These are phyloP conservation scores for Chromobotia macracanthus DNA, from an alignment of 2,797 vertebrate species.

Conservation along the genomic window DNA sequence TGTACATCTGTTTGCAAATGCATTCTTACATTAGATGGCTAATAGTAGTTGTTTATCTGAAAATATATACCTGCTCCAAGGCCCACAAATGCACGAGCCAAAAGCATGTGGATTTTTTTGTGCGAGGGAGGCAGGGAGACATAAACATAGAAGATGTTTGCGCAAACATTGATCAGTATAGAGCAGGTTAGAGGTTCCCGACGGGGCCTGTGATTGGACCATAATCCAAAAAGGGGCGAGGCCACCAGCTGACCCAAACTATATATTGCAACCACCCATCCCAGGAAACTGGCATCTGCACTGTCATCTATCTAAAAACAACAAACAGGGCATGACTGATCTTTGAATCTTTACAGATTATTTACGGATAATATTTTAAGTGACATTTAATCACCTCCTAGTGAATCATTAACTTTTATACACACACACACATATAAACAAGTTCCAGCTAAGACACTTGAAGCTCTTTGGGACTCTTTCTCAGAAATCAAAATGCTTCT, in stretches of 20 bases:
- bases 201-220: slow-evolving; percentile 91
- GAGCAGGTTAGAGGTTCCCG: slow-evolving; percentile 89
- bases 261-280: slow-evolving; percentile 95
- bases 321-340: neutral
- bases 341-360: too few species aligned
- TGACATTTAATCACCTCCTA: neutral
- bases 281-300: slow-evolving; percentile 87
- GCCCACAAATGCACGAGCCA: slow-evolving; percentile 88
- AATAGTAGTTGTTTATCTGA: neutral
- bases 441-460: neutral
- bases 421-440: too few species aligned
- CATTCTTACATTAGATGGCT: too few species aligned
- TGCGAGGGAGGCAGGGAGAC: slow-evolving; percentile 80
- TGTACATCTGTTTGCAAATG: too few species aligned
- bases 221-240: slow-evolving; percentile 90
- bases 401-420: neutral
- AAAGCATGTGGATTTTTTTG: slow-evolving; percentile 91
- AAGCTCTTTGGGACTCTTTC: neutral
- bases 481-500: slow-evolving; percentile 8
- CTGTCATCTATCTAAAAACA: slow-evolving; percentile 81
- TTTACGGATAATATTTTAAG: neutral
- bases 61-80: slow-evolving; percentile 89
- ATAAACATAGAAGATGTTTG: slow-evolving; percentile 92
- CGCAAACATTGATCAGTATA: slow-evolving; percentile 86
- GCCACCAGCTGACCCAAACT: slow-evolving; percentile 96